These are phyloP conservation scores for Celastrina argiolus DNA, from an alignment of 2,888 invertebrate species.

Conservation along the genomic window DNA sequence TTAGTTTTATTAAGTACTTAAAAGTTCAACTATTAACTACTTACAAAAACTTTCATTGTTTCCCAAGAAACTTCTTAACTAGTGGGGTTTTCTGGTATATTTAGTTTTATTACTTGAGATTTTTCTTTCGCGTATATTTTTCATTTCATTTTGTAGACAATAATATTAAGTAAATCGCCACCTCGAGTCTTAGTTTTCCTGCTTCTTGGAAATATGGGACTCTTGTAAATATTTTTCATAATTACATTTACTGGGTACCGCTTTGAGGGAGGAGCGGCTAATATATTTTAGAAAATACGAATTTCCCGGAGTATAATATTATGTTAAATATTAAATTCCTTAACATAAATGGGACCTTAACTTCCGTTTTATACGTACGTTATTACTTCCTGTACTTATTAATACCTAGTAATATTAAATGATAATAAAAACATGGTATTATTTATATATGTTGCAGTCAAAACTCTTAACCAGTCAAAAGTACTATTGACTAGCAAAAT, in stretches of 20 bases:
- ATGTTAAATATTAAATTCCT: slow-evolving; percentile 1
- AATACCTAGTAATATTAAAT: too few relatives aligned
- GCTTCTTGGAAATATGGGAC: slow-evolving; percentile 1
- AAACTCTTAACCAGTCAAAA: too few relatives aligned
- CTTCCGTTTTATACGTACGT: not conserved
- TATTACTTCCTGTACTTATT: not conserved
- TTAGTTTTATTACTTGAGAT: not conserved
- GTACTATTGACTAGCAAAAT: too few relatives aligned
- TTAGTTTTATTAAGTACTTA: slow-evolving; percentile 20
- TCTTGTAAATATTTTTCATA: slow-evolving; percentile 2
- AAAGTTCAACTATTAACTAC: slow-evolving; percentile 20
- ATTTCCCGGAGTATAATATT: not conserved
- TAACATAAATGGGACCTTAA: not conserved
- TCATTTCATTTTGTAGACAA: not conserved
- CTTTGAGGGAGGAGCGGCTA: not conserved
- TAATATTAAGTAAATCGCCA: not conserved
- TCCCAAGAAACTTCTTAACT: slow-evolving; percentile 5
- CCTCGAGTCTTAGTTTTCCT: not conserved
- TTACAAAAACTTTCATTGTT: slow-evolving; percentile 19
- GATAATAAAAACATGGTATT: too few relatives aligned
- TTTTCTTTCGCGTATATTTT: not conserved
- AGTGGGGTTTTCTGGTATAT: not conserved
- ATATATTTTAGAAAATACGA: slow-evolving; percentile 3
- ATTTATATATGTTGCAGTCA: too few relatives aligned
- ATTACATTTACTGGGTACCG: not conserved